Base-by-base conservation (phyloP, 2,113 vertebrate species). In the Sphyrna mokarran region DNA sequence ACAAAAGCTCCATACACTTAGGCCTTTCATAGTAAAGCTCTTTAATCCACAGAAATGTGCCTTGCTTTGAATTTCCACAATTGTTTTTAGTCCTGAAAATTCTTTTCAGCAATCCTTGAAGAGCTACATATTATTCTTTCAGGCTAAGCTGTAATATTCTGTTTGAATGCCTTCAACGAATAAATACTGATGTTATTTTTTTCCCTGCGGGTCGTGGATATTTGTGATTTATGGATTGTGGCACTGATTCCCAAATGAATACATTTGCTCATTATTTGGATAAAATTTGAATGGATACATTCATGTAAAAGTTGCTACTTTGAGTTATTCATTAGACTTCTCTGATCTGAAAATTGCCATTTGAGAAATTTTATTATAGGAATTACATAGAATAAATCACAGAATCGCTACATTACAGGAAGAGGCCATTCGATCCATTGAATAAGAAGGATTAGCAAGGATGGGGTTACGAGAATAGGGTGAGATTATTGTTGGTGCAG, bases 111-210 rank as follows among this genome's bases (percentile, higher is more conserved):
- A 69, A 10, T 26, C 20, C 29, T 94, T 69, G 33, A 23, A 68
- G 33, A 40, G 13, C 14, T 37, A 66, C n/a, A 10, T 16, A 63
- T 66, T 94, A 94, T 22, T 18, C 20, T 94, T 69, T 94, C 63
- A 68, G 7, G 58, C 61, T 63, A 37, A 93, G 63, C 58, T 93
- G 90, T 10, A 66, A 66, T 37, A 94, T 94, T 33, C 33, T 94
- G 91, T 68, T 69, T 69, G 66, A 66, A 40, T 94, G 68, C 8
- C 63, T 69, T 40, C 9, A 69, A 8, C 70, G 7, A 69, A 94
- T 94, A 93, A 93, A 93, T 93, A 66, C 29, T 66, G 90, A 93
- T 87, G 85, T 66, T 93, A 69, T 43, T 63, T 33, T 29, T 29
- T 70, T 94, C 37, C 37, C 66, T 68, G 33, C 37, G 14, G 54